These are phyloP conservation scores for Reinhardtius hippoglossoides DNA, from an alignment of 2,113 vertebrate species.

Conservation along the genomic window DNA sequence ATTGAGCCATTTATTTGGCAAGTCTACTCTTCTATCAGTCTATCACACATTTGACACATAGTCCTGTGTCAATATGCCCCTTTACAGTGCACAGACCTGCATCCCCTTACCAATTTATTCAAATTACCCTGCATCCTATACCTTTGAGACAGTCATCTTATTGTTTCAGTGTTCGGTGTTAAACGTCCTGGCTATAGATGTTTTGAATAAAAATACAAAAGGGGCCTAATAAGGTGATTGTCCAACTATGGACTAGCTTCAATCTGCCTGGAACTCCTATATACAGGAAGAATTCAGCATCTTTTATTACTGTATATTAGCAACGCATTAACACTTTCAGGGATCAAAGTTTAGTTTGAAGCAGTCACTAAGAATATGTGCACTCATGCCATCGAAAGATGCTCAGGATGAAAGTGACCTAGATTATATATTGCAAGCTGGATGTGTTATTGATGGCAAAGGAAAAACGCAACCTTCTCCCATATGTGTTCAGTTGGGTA, in stretches of 20 bases:
- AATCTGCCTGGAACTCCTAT: neutral
- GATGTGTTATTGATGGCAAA: conserved; percentile 42
- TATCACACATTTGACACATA: no score
- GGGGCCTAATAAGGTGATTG: neutral
- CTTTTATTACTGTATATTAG: neutral
- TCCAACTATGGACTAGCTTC: neutral
- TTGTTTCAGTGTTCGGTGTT: neutral
- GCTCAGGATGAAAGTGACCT: conserved; percentile 27
- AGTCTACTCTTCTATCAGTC: no score
- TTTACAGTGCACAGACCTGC: neutral
- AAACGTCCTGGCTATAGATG: no score
- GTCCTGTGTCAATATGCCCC: neutral
- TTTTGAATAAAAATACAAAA: no score
- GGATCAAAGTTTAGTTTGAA: neutral
- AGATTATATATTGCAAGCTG: conserved; percentile 38
- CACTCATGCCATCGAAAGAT: neutral
- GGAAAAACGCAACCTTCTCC: conserved; percentile 24
- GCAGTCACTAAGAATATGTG: conserved; percentile 17
- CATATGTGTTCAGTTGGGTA: conserved; percentile 42
- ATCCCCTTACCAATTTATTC: no score
- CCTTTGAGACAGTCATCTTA: neutral
- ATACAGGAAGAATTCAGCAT: neutral
- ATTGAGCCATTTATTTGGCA: no score
- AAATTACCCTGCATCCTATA: neutral
- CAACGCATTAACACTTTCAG: neutral